Base-by-base conservation (phyloP, 1,140 invertebrate genomes). In the Diploscapter pachys region DNA sequence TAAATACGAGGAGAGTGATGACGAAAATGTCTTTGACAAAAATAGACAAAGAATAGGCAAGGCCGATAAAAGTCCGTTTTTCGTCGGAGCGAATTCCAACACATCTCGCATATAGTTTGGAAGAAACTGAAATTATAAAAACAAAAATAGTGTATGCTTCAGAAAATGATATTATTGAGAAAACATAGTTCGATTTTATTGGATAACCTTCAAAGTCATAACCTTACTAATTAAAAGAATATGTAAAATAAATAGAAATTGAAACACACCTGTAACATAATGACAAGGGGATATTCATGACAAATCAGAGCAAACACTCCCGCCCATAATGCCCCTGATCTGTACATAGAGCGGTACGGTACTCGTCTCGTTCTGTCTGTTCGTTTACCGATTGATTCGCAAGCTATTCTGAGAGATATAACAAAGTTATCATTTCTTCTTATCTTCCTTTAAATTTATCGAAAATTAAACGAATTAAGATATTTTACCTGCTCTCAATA, bases 81-180 rank as follows among this genome's bases (percentile, higher is more conserved):
- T 80, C 51, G 83, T 82, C 2, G 83, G 83, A 49, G 83, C 77
- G 63, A 85, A 85, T 68, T 84, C 82, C 4, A 84, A 68, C 48
- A 84, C 84, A 70, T 84, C 83, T 65, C 83, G 67, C 84, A 84
- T 84, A 66, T 84, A 84, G 67, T 84, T 84, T 4, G 83, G 83
- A 13, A 85, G 57, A 73, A 84, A 84, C 63, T 84, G 83, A 3
- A 59, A 2, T 59, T 59, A 13, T 59, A 9, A 59, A 59, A 13
- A 11, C 9, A 59, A 13, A 11, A 31, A 31, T 31, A 31, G 31
- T 31, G 31, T 31, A 1, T 31, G 31, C 31, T 31, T 31, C 31
- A 31, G 31, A 31, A 31, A 31, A 31, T 31, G 31, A 31, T 31
- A 31, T 31, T 31, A 31, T 31, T 31, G 31, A 31, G 31, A 31